Conservation (phyloP, 2,113 vertebrate genomes). For the Menura novaehollandiae region DNA sequence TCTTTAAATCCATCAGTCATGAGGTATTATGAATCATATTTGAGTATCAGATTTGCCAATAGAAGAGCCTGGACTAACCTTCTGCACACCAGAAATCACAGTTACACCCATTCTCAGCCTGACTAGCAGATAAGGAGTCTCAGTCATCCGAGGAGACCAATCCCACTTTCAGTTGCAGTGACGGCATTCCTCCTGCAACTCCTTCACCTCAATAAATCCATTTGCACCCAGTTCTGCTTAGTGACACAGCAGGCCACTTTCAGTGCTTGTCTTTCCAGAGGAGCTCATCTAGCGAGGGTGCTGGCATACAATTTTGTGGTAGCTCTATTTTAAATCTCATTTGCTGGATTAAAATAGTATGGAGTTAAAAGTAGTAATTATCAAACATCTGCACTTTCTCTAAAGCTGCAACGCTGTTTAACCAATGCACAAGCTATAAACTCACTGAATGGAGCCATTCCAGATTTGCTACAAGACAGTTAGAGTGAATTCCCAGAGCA, state of each 20-base stretch:
- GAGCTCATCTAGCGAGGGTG: background rate
- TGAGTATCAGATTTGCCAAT: background rate
- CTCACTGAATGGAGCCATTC: background rate
- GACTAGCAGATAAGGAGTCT: background rate
- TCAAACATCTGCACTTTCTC: slow-evolving; percentile 55
- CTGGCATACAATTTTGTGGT: background rate
- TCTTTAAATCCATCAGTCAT: background rate
- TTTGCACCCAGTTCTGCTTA: background rate
- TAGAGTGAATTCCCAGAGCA: background rate
- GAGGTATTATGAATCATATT: background rate
- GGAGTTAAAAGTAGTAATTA: slow-evolving; percentile 34
- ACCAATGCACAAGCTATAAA: background rate
- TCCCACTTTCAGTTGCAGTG: background rate
- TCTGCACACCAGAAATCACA: background rate
- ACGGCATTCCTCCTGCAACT: background rate
- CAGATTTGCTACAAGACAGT: background rate
- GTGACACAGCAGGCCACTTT: background rate
- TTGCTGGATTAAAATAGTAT: background rate
- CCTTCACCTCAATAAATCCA: background rate
- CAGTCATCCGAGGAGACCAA: background rate
- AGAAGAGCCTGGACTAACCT: background rate
- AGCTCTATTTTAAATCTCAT: slow-evolving; percentile 30
- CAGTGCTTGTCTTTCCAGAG: fast-evolving
- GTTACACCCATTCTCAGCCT: background rate
- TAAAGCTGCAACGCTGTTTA: slow-evolving; percentile 1